Base-by-base conservation (phyloP, 2,888 invertebrate species). In the Cyrtodaria siliqua region DNA sequence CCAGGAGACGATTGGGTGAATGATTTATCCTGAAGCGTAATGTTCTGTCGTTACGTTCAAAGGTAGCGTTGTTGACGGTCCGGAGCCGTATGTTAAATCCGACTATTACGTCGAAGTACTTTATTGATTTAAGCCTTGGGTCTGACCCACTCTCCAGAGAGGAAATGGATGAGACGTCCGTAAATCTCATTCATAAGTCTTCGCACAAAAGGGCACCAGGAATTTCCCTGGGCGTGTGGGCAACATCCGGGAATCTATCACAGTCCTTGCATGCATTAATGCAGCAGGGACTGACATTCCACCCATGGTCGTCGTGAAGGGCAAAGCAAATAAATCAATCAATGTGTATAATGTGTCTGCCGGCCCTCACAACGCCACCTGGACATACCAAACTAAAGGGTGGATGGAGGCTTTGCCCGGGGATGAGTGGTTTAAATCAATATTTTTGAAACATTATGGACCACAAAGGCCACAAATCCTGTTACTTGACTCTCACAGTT, bases 141-240 rank as follows among this genome's bases (percentile, higher is more conserved):
- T n/a, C n/a, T n/a, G n/a, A n/a, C n/a, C n/a, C n/a, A n/a, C n/a
- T n/a, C n/a, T n/a, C n/a, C n/a, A n/a, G n/a, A n/a, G n/a, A n/a
- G 76, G 70, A 76, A 38, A 73, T 69, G 53, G 73, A 76, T 40
- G 72, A 79, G 44, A 74, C 69, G 14, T 55, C 52, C 0, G 6
- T 73, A 1, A 50, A 20, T 14, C 20, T 77, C 2, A 64, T 47
- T 1, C 80, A 80, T 44, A 55, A 23, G 73, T 74, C 9, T 20
- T 68, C 9, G 71, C 68, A 9, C 6, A 12, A 3, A 66, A 56
- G 16, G 61, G 70, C 1, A 24, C 33, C 9, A 23, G 61, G 26
- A 57, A 55, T 16, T 33, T 73, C 14, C 80, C 76, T 20, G 71
- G 63, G 2, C 44, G 57, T 9, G 47, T 52, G 1, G 66, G 60